Evolutionary conservation across 2,888 invertebrate genomes (phyloP), one percentile per base, ranked within the genome.

Genomic region (Sturmia bella): DNA sequence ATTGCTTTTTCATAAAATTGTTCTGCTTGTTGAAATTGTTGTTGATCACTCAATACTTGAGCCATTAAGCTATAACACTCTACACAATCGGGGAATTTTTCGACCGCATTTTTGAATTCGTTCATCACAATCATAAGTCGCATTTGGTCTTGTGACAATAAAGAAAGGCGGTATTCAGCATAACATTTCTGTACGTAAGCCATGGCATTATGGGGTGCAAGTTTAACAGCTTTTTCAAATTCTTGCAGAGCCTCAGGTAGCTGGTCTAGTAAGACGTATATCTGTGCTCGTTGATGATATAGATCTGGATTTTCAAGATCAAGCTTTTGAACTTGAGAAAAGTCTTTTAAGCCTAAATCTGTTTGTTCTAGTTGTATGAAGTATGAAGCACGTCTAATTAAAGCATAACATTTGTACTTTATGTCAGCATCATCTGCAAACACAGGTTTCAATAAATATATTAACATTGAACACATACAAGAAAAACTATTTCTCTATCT

Each of bases 261-360:
- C 85, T 95, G 94, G 75, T 97, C 97, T 87, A 96, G 91, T 59
- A 98, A 91, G 83, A 98, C 92, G 88, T 96, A 94, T 9, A 98
- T 95, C 93, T 98, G 94, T 64, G 98, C 98, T 83, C 98, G 92
- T 88, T 99, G 98, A 89, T 98, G 97, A 90, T 96, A 98, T 68
- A 99, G 94, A 89, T 99, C 99, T 21, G 96, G 93, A 89, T 96
- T 96, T 39, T 95, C 92, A 0, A 96, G 94, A 86, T 96, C 96
- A 59, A 97, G 89, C 86, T 93, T 92, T 50, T 95, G 94, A 39
- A 98, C 98, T 84, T 90, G 91, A 15, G 94, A 93, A 91, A 98
- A 98, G 90, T 97, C 97, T 69, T 93, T 93, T 85, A 97, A 92
- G 85, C 96, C 96, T 82, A 93, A 93, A 45, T 94, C 94, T 41